Percentiles rank a stretch among this genome's conserved stretches.
Evolutionary conservation across 2,797 vertebrate species (phyloP).

Genomic region (Pantherophis vulpinus): DNA sequence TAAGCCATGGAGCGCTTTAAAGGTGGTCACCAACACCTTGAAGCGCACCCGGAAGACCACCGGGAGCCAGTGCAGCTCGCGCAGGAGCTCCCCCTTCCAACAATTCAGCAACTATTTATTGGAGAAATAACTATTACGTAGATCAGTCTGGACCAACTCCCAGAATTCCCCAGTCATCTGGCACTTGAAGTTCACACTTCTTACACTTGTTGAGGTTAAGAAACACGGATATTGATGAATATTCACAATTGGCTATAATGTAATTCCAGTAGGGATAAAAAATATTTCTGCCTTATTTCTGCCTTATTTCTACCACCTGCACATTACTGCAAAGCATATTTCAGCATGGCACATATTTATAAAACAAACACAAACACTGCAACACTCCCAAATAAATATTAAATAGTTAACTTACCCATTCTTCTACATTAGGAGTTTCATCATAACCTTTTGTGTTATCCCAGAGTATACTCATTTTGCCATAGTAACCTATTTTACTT

Average conservation of each 20-base stretch:
- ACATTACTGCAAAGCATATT: neutral
- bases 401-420: slow-evolving; percentile 84
- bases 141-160: neutral
- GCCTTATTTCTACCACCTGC: neutral
- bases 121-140: neutral
- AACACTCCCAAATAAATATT: neutral
- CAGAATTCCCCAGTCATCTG: neutral
- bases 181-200: neutral
- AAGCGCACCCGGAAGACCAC: no score
- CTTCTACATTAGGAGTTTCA: slow-evolving; percentile 80
- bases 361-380: neutral
- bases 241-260: neutral
- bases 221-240: neutral
- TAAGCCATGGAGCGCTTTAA: no score
- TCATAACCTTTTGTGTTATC: slow-evolving; percentile 74
- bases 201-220: neutral
- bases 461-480: slow-evolving; percentile 89
- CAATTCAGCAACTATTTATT: neutral
- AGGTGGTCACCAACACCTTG: no score
- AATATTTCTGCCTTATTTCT: neutral
- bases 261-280: neutral
- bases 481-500: slow-evolving; percentile 74
- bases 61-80: no score
- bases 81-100: neutral
- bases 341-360: neutral